phyloP scores from a whole-genome alignment of 2,888 invertebrate genomes.

The Eledona agricola region DNA sequence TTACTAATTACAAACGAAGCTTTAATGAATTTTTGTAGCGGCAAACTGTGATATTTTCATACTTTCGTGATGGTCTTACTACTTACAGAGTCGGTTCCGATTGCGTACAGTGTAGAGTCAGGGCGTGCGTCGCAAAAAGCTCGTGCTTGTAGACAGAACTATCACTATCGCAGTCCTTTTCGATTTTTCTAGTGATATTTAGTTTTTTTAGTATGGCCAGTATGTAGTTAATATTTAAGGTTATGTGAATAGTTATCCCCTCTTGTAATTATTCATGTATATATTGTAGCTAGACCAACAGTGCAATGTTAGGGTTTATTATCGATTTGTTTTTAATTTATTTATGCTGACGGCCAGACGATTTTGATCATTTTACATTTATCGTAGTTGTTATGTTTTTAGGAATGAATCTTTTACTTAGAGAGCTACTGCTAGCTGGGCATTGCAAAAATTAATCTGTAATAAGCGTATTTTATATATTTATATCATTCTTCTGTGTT shows the following conservation, averaged over 20 bases:
- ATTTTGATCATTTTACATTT: constrained; percentile 6
- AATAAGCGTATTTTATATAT: constrained; percentile 52
- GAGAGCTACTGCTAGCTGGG: constrained; percentile 51
- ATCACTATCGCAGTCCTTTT: constrained; percentile 2
- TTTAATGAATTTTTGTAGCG: too few relatives aligned
- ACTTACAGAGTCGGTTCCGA: too few relatives aligned
- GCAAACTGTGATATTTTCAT: too few relatives aligned
- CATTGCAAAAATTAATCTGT: constrained; percentile 52
- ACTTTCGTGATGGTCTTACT: too few relatives aligned
- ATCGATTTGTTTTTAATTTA: constrained; percentile 44
- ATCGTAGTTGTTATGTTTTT: constrained; percentile 21
- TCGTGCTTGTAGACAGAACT: constrained; percentile 4
- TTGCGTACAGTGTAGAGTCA: too few relatives aligned
- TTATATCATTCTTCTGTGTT: constrained; percentile 46
- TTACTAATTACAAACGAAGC: too few relatives aligned
- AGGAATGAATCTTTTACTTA: constrained; percentile 1
- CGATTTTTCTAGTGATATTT: constrained; percentile 35
- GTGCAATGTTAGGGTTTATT: constrained; percentile 53
- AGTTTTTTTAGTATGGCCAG: constrained; percentile 51
- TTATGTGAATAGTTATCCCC: constrained; percentile 3
- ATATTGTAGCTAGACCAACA: constrained; percentile 47
- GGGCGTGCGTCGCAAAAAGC: constrained; percentile 2
- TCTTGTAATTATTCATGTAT: constrained; percentile 40
- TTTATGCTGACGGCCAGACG: constrained; percentile 30
- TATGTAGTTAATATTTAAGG: constrained; percentile 42